Evolutionary conservation across 1,140 invertebrate genomes (phyloP), one percentile per base, ranked within the genome.

Genomic region (Aradophagus sp.): DNA sequence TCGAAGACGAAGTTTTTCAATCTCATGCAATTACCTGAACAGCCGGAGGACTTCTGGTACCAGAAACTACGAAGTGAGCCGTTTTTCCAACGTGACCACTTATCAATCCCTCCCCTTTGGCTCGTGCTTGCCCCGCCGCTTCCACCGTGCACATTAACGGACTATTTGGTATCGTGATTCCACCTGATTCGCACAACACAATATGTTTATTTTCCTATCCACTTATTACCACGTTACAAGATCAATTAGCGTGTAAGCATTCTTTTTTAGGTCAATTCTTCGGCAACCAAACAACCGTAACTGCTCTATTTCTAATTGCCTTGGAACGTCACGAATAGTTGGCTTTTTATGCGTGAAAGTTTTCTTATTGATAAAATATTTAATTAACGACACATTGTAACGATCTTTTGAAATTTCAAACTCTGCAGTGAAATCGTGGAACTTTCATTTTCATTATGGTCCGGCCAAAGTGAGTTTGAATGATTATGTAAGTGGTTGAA

Each of bases 21-120:
- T 27, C 1, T 29, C 15, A 56, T 29, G 23, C 12, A 65, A 59
- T 39, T 73, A 84, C 81, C 69, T 85, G 81, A 38, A 87, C 84
- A 2, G 83, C 81, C 7, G 83, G 84, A 5, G 84, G 82, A 76
- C 81, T 84, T 69, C 83, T 77, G 17, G 84, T 84, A 11, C 83
- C 83, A 17, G 82, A 84, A 8, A 86, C 81, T 5, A 82, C 69
- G 52, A 86, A 86, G 41, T 84, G 77, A 4, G 81, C 76, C 15
- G 84, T 72, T 73, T 86, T 86, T 38, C 85, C 86, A 5, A 86
- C 84, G 34, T 89, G 88, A 15, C 87, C 88, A 19, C 88, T 89
- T 17, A 87, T 79, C 23, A 91, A 80, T 10, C 90, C 90, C 58
- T 88, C 86, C n/a, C 90, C 90, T 75, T 89, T 89, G 5, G 89